Evolutionary conservation across 2,113 vertebrate species (phyloP), one percentile per base, ranked within the genome.

Genomic region (Clupea harengus): DNA sequence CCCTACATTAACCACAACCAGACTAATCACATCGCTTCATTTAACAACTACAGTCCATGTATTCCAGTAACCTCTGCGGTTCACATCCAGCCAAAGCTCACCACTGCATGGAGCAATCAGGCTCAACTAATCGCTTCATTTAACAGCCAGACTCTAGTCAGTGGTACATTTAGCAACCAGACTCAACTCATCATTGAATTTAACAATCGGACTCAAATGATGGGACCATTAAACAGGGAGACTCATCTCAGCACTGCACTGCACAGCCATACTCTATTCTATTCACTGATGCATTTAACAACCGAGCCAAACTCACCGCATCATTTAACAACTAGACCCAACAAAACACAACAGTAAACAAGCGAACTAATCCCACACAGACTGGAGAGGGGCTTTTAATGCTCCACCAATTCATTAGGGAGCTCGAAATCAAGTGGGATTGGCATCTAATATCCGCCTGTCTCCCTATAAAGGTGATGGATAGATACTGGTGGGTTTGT

Each of bases 401-500:
- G 54, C 28, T 75, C 67, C 13, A 39, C 28, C 28, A 75, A 32
- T 32, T 28, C 72, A 78, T 39, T 28, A 39, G 72, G 28, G 72
- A 39, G 72, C 72, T 13, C 72, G 18, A 28, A 11, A 78, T 78
- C 72, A 78, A 32, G 72, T 28, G 9, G 28, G 32, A 78, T 39
- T 78, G 72, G 72, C 72, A 78, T 78, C 11, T 78, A 32, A 39
- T 78, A 78, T 78, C 72, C 15, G 13, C 13, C 72, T 32, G 9
- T 78, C 28, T 2, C 10, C 32, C 28, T 11, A 3, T 13, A 44
- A 78, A 78, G 72, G 10, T 75, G 67, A 75, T 75, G 28, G 13
- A 75, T 75, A 75, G 67, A 32, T 75, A 15, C 67, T 78, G 72
- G 11, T 78, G 72, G 72, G 72, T 32, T 11, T 78, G 72, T 78